Conservation (phyloP, 2,888 invertebrate genomes). For the Chymomyza amoena region DNA sequence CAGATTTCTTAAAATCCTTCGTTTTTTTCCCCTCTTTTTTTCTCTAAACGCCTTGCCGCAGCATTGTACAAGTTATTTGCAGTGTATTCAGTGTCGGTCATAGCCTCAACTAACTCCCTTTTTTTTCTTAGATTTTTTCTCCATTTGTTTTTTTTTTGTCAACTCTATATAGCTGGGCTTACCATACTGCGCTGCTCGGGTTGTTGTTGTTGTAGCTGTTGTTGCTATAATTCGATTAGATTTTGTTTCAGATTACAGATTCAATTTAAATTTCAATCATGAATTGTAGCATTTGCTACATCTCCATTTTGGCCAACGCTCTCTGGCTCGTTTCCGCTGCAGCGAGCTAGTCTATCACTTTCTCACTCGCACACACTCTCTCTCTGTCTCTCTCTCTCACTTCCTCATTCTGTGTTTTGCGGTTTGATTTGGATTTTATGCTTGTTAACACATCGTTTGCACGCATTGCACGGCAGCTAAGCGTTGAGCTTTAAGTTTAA, state of each 20-base stretch:
- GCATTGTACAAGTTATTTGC: no score
- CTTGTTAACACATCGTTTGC: conserved; percentile 56
- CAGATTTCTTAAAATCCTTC: no score
- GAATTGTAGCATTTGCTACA: conserved; percentile 48
- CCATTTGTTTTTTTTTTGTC: no score
- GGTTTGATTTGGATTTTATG: conserved; percentile 57
- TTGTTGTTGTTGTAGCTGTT: conserved; percentile 22
- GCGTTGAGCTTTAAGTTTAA: not conserved
- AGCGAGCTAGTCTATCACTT: not conserved
- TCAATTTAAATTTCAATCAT: conserved; percentile 69
- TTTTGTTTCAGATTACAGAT: conserved; percentile 69
- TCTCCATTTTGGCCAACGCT: not conserved
- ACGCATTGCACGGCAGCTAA: conserved; percentile 12
- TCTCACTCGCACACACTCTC: no score
- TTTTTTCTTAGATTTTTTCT: no score
- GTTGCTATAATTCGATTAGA: conserved; percentile 65
- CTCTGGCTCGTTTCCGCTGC: not conserved
- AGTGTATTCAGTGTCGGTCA: no score
- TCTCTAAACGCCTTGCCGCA: no score
- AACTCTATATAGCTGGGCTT: not conserved
- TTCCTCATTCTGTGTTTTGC: conserved; percentile 40
- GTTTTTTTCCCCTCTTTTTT: no score
- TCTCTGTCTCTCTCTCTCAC: not conserved
- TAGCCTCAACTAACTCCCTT: no score
- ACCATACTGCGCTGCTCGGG: not conserved